These are phyloP conservation scores for Creontiades dilutus DNA, from an alignment of 2,888 invertebrate genomes.

Conservation along the genomic window DNA sequence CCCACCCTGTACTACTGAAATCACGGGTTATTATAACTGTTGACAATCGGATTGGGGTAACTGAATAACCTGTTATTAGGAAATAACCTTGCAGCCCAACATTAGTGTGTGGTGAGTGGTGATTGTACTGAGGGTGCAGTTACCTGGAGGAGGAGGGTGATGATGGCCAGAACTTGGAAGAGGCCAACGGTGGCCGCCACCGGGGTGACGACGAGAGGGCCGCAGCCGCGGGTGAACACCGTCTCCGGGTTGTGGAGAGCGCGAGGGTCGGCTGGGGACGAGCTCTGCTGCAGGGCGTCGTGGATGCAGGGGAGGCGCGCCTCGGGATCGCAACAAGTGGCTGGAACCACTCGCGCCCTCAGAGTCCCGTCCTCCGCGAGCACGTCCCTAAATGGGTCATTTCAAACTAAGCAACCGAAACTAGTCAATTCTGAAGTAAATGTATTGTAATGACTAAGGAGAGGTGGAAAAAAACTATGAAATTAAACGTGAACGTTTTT, in stretches of 20 bases:
- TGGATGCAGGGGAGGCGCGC: conserved; percentile 47
- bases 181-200: neutral
- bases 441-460: too few species aligned
- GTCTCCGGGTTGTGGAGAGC: conserved; percentile 7
- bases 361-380: conserved; percentile 45
- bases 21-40: too few species aligned
- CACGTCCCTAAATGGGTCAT: conserved; percentile 17
- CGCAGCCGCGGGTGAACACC: conserved; percentile 63
- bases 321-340: conserved; percentile 63
- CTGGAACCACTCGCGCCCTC: conserved; percentile 53
- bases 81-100: too few species aligned
- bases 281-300: conserved; percentile 66
- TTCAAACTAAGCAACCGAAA: neutral
- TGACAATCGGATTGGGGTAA: too few species aligned
- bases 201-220: neutral
- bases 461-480: too few species aligned
- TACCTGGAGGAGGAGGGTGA: conserved; percentile 66
- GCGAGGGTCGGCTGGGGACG: neutral
- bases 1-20: too few species aligned
- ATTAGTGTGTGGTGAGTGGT: too few species aligned
- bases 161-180: conserved; percentile 51
- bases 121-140: too few species aligned
- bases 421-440: too few species aligned
- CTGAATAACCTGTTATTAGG: too few species aligned
- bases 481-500: too few species aligned